Conservation (phyloP, 2,888 invertebrate species). For the Baronia brevicornis region DNA sequence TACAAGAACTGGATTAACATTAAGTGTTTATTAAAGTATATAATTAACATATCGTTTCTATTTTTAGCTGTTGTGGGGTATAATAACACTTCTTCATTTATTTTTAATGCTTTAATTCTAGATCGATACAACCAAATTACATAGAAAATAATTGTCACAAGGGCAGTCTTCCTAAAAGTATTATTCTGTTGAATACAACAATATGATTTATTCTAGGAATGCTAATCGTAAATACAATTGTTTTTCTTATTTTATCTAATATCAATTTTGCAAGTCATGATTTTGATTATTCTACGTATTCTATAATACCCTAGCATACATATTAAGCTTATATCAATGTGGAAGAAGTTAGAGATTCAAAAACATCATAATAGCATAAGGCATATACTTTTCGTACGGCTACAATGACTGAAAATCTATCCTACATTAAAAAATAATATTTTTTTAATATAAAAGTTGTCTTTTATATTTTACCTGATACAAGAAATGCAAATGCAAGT, state of each 20-base stretch:
- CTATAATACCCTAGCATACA: slow-evolving; percentile 24
- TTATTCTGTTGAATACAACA: slow-evolving; percentile 16
- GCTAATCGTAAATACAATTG: slow-evolving; percentile 13
- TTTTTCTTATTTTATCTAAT: slow-evolving; percentile 7
- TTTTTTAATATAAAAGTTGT: slow-evolving; percentile 13
- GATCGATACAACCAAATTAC: slow-evolving; percentile 34
- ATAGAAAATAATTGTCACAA: slow-evolving; percentile 36
- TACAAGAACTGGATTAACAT: too few relatives aligned
- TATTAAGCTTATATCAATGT: slow-evolving; percentile 27
- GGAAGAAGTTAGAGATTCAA: slow-evolving; percentile 32
- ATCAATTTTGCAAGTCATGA: slow-evolving; percentile 4
- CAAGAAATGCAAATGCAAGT: slow-evolving; percentile 34
- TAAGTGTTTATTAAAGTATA: neutral
- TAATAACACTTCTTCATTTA: slow-evolving; percentile 27
- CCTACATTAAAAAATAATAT: slow-evolving; percentile 23
- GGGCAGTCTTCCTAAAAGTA: slow-evolving; percentile 38
- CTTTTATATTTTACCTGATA: slow-evolving; percentile 12
- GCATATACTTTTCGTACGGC: slow-evolving; percentile 32
- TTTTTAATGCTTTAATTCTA: slow-evolving; percentile 51
- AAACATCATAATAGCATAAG: slow-evolving; percentile 19
- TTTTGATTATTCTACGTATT: slow-evolving; percentile 7
- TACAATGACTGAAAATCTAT: slow-evolving; percentile 34
- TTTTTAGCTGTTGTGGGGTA: neutral
- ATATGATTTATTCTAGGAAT: slow-evolving; percentile 18
- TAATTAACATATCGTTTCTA: neutral